phyloP scores from a whole-genome alignment of 2,113 vertebrate genomes.

The Oxyruncus cristatus region DNA sequence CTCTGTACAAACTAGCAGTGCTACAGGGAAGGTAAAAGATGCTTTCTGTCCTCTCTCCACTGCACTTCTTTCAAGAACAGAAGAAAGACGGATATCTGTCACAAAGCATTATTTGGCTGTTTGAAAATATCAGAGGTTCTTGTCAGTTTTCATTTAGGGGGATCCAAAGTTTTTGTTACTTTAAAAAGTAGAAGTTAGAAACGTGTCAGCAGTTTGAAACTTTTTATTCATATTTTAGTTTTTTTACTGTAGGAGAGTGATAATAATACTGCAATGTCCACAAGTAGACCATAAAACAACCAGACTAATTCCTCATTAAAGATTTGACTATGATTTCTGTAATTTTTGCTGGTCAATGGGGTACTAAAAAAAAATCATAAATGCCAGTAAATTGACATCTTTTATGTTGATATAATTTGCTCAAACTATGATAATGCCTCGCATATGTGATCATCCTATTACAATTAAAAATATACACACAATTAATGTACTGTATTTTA shows the following conservation, averaged over 20 bases:
- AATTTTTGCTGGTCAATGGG: background rate
- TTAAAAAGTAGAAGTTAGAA: background rate
- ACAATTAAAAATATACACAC: background rate
- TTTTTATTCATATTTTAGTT: background rate
- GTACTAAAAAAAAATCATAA: background rate
- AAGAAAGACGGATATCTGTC: background rate
- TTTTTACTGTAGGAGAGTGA: background rate
- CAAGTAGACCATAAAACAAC: background rate
- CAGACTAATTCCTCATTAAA: background rate
- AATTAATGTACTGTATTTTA: background rate
- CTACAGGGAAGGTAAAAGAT: constrained; percentile 37
- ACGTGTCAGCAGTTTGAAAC: constrained; percentile 10
- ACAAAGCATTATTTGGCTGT: background rate
- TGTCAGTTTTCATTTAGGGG: background rate
- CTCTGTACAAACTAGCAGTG: background rate
- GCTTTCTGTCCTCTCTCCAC: background rate
- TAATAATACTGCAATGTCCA: background rate
- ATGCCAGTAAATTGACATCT: background rate
- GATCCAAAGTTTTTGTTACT: background rate
- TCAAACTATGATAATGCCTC: background rate
- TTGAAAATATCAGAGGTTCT: constrained; percentile 22
- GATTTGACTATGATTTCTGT: background rate
- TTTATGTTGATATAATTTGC: background rate
- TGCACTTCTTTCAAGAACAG: constrained; percentile 5
- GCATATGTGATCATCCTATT: background rate